Percentiles rank a stretch among this genome's conserved stretches.
Evolutionary conservation across 2,797 vertebrate genomes (phyloP).

Genomic region (Typhlichthys subterraneus): DNA sequence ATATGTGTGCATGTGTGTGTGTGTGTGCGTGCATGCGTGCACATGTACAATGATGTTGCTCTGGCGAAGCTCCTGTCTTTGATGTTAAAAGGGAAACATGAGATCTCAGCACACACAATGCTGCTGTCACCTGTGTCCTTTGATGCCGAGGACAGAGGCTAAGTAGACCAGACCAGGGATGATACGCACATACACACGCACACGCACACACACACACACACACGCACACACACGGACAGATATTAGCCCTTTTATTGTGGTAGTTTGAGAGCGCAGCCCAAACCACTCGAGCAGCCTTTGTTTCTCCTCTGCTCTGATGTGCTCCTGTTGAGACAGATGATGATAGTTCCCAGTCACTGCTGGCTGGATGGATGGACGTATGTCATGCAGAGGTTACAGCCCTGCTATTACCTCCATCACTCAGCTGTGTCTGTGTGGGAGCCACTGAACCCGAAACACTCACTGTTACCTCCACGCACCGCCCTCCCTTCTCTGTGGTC

Average conservation of each 20-base stretch:
- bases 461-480: constrained; percentile 29
- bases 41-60: constrained; percentile 39
- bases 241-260: constrained; percentile 70
- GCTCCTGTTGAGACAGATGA: constrained; percentile 68
- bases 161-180: constrained; percentile 76
- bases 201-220: constrained; percentile 29
- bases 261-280: constrained; percentile 64
- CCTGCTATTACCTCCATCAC: constrained; percentile 42
- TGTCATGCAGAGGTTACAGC: constrained; percentile 70
- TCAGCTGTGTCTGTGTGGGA: constrained; percentile 43
- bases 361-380: constrained; percentile 57
- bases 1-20: constrained; percentile 52
- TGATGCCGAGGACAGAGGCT: constrained; percentile 79
- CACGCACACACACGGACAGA: constrained; percentile 44
- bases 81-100: constrained; percentile 84
- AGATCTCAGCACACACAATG: constrained; percentile 77
- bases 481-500: constrained; percentile 19
- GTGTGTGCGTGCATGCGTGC: constrained; percentile 19
- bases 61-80: constrained; percentile 74
- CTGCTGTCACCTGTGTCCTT: constrained; percentile 83
- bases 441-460: constrained; percentile 29
- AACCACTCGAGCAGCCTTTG: constrained; percentile 69
- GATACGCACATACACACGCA: constrained; percentile 40
- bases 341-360: constrained; percentile 45
- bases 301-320: constrained; percentile 63